Base-by-base conservation (phyloP, 2,888 invertebrate genomes). In the Prosopocoilus inquinatus region DNA sequence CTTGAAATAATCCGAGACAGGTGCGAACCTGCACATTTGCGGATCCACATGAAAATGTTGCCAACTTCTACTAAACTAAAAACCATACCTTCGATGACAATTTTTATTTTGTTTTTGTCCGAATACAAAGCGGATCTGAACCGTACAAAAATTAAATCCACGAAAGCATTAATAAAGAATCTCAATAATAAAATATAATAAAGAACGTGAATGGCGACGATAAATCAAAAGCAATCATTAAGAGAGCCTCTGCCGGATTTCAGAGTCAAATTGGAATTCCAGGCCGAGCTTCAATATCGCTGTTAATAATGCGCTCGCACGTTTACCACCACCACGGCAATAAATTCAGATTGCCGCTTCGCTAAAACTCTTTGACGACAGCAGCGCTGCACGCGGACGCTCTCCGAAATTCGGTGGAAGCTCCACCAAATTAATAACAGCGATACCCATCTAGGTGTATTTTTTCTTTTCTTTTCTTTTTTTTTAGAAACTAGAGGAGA, bases 171-270 rank as follows among this genome's bases (percentile, higher is more conserved):
- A 28, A 28, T 28, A 11, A 41, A 41, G 41, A 41, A 41, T 41
- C 41, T 16, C 41, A 41, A 41, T 41, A 50, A 63, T 65, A 64
- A 64, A 63, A 66, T 62, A 68, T 66, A 71, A 72, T 72, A 72
- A 75, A 73, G 74, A 75, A 72, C 69, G 70, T 68, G 71, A 71
- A 72, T 70, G 71, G 69, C 69, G 69, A 65, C 73, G 68, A 75
- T 75, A 75, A 76, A 76, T 75, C 75, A 75, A 75, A 74, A 74
- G 72, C 69, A 67, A 71, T 74, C 76, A 75, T 76, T 76, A 75
- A 71, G 67, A 67, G 68, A 67, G 68, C 62, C 58, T 61, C 69
- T 64, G 67, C 70, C 72, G 73, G 73, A 73, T 73, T 74, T 73
- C 71, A 63, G 70, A 72, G 73, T 70, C 74, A 75, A 76, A 75